These are phyloP conservation scores for Silurus meridionalis DNA, from an alignment of 2,113 vertebrate species.

Conservation along the genomic window DNA sequence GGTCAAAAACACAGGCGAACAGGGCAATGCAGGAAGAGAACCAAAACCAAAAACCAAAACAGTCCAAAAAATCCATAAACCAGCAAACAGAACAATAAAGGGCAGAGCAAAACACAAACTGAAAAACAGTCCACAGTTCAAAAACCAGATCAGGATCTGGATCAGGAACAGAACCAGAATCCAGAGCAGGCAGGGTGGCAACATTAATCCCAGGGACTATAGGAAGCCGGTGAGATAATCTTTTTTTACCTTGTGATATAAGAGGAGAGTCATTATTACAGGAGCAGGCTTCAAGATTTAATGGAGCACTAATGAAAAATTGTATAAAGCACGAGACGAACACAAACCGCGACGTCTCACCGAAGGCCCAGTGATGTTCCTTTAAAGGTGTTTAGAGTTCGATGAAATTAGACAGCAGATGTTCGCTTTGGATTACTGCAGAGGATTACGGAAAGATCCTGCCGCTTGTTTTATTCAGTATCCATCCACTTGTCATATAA, in stretches of 20 bases:
- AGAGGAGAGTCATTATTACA: conserved; percentile 10
- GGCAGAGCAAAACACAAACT: too few relatives aligned
- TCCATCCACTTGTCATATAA: neutral
- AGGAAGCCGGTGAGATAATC: too few relatives aligned
- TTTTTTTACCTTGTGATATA: conserved; percentile 11
- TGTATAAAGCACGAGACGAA: conserved; percentile 18
- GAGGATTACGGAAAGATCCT: neutral
- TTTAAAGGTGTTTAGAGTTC: conserved; percentile 19
- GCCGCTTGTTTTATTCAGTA: neutral
- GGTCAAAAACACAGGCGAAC: too few relatives aligned
- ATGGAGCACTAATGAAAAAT: conserved; percentile 28
- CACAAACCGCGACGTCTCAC: neutral
- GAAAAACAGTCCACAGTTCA: too few relatives aligned
- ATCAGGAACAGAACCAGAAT: too few relatives aligned
- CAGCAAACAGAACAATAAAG: too few relatives aligned
- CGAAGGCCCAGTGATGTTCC: neutral
- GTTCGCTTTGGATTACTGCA: conserved; percentile 1
- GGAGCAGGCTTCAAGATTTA: conserved; percentile 8
- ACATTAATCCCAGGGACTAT: too few relatives aligned
- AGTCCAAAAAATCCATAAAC: too few relatives aligned
- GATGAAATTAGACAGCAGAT: conserved; percentile 9
- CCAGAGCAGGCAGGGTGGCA: too few relatives aligned
- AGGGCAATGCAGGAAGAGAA: too few relatives aligned
- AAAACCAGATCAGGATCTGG: too few relatives aligned
- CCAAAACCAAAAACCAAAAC: too few relatives aligned